phyloP scores from a whole-genome alignment of 2,113 vertebrate genomes.

The Tyrannus savana region DNA sequence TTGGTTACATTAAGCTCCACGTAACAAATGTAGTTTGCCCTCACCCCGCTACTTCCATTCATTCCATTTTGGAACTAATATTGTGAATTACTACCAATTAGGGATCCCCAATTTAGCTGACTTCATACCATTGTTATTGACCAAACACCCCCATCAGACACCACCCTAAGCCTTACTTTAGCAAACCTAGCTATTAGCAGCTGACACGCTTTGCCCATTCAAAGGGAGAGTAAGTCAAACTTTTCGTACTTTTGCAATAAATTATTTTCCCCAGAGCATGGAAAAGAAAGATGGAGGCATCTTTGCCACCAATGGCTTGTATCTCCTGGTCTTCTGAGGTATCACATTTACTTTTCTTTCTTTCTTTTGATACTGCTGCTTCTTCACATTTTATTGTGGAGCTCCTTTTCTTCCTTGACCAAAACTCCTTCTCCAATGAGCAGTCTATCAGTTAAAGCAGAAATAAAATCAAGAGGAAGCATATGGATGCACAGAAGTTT shows the following conservation, averaged over 20 bases:
- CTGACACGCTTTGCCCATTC: neutral
- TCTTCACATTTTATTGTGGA: slow-evolving; percentile 47
- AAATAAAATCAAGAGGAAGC: neutral
- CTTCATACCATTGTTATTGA: neutral
- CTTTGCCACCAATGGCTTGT: slow-evolving; percentile 89
- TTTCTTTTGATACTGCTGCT: slow-evolving; percentile 58
- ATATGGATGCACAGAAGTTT: neutral
- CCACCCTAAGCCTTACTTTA: neutral
- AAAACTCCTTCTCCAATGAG: slow-evolving; percentile 72
- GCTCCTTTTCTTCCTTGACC: slow-evolving; percentile 74
- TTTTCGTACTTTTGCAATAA: slow-evolving; percentile 93
- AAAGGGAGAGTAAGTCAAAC: neutral
- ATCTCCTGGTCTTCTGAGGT: slow-evolving; percentile 69
- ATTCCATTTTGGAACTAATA: neutral
- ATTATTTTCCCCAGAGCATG: slow-evolving; percentile 95
- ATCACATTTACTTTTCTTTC: slow-evolving; percentile 68
- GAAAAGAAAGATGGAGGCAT: slow-evolving; percentile 93
- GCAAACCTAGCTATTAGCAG: neutral
- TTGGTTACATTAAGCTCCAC: neutral
- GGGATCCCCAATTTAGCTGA: neutral
- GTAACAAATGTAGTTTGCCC: neutral
- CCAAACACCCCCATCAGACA: neutral
- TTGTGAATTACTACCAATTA: neutral
- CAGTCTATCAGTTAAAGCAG: slow-evolving; percentile 44
- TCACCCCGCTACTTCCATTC: no score